Evolutionary conservation across 2,113 vertebrate species (phyloP).

Genomic region (Coreoperca whiteheadi): DNA sequence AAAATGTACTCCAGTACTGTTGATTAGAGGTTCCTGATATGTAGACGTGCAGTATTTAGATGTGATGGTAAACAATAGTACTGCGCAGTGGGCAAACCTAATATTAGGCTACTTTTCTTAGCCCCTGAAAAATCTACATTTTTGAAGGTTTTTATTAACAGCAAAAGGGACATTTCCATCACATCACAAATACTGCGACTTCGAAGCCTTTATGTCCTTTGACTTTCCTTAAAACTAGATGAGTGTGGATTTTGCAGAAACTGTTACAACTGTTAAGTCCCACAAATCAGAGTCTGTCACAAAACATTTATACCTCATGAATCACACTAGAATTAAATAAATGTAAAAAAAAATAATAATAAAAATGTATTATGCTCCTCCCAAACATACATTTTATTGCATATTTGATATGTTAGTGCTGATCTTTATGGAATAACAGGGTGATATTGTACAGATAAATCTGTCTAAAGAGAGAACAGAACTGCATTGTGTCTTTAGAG

Average conservation of each 20-base stretch:
- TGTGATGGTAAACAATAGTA: background rate
- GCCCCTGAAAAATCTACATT: background rate
- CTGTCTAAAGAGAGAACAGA: constrained; percentile 16
- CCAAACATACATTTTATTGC: constrained; percentile 12
- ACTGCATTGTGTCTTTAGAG: constrained; percentile 14
- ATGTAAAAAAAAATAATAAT: background rate
- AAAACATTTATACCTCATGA: constrained; percentile 50
- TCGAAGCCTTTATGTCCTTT: background rate
- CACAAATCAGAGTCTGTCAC: background rate
- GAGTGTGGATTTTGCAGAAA: background rate
- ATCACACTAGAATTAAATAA: background rate
- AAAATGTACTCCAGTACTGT: background rate
- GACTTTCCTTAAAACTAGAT: background rate
- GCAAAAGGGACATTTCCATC: background rate
- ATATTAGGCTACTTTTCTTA: background rate
- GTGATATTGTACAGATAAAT: constrained; percentile 53
- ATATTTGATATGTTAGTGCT: constrained; percentile 24
- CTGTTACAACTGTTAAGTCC: background rate
- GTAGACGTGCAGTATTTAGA: background rate
- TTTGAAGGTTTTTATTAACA: background rate
- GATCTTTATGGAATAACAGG: constrained; percentile 59
- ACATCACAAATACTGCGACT: background rate
- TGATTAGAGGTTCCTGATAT: background rate
- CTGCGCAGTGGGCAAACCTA: background rate
- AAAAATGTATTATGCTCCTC: background rate